Conservation (phyloP, 2,797 vertebrate genomes). For the Myotis findleyi region DNA sequence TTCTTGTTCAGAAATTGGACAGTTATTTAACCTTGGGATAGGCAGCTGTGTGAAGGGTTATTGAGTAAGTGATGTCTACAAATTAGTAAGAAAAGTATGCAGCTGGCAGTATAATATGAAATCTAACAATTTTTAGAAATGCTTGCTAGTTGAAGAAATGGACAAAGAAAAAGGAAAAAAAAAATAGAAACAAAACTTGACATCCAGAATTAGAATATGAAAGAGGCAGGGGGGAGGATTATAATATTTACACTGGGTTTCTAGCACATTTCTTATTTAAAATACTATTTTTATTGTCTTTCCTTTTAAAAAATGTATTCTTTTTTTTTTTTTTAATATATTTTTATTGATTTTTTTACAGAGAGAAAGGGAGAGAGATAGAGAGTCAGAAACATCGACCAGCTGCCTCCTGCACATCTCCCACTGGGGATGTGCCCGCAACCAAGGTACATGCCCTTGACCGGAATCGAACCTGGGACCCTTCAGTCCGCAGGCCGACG, state of each 20-base stretch:
- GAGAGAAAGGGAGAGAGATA: no score
- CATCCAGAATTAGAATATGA: not conserved
- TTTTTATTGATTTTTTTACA: no score
- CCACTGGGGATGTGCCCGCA: no score
- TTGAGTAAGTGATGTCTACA: not conserved
- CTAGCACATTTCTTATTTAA: not conserved
- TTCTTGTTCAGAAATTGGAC: slow-evolving; percentile 54
- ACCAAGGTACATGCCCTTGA: no score
- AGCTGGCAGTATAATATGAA: slow-evolving; percentile 22
- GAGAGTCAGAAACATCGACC: no score
- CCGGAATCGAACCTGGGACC: no score
- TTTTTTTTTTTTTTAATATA: no score
- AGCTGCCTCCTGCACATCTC: no score
- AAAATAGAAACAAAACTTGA: slow-evolving; percentile 30
- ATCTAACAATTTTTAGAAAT: not conserved
- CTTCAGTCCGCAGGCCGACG: no score
- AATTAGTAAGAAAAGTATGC: not conserved
- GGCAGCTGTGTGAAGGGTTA: slow-evolving; percentile 59
- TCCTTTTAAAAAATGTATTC: no score
- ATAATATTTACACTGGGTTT: not conserved
- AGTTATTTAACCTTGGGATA: slow-evolving; percentile 8
- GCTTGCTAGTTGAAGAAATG: slow-evolving; percentile 8
- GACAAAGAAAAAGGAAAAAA: not conserved
- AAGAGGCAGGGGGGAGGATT: not conserved
- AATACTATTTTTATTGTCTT: no score